A percentile compares a stretch with the other conserved stretches of the same genome.
Evolutionary conservation across 37 sponge, comb jelly and placozoan genomes (phyloP).

Genomic region (Crambe crambe): DNA sequence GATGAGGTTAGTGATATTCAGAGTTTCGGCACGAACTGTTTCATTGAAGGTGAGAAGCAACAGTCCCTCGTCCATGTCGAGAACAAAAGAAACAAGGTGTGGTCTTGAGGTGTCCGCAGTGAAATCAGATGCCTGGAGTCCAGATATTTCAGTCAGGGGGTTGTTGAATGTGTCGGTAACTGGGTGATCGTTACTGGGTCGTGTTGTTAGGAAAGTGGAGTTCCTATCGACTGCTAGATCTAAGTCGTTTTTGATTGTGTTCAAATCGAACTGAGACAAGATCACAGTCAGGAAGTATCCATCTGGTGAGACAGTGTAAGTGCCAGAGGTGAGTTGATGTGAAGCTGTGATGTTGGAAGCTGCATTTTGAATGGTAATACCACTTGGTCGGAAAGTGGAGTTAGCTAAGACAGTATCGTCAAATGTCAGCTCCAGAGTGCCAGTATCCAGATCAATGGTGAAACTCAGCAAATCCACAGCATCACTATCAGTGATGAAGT

Average conservation of each 20-base stretch:
- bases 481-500: constrained; percentile 21
- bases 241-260: constrained; percentile 77
- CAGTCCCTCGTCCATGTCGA: constrained; percentile 73
- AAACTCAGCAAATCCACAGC: constrained; percentile 43
- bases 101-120: constrained; percentile 76
- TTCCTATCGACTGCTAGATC: constrained; percentile 59
- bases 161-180: constrained; percentile 46
- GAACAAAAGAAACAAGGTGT: constrained; percentile 38
- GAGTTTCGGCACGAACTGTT: constrained; percentile 78
- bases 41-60: constrained; percentile 79
- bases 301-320: constrained; percentile 42
- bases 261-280: constrained; percentile 71
- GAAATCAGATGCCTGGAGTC: constrained; percentile 55
- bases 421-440: constrained; percentile 80
- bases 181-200: background rate
- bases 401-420: constrained; percentile 62
- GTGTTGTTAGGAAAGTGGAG: constrained; percentile 73
- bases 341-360: constrained; percentile 16
- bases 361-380: constrained; percentile 48
- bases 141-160: constrained; percentile 23
- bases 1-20: constrained; percentile 63
- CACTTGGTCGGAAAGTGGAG: constrained; percentile 53
- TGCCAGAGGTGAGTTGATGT: constrained; percentile 63
- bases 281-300: constrained; percentile 59
- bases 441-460: constrained; percentile 80